Percentiles rank a stretch among this genome's conserved stretches.
phyloP scores from a whole-genome alignment of 2,113 vertebrate species.

The Pterocles burchelli region DNA sequence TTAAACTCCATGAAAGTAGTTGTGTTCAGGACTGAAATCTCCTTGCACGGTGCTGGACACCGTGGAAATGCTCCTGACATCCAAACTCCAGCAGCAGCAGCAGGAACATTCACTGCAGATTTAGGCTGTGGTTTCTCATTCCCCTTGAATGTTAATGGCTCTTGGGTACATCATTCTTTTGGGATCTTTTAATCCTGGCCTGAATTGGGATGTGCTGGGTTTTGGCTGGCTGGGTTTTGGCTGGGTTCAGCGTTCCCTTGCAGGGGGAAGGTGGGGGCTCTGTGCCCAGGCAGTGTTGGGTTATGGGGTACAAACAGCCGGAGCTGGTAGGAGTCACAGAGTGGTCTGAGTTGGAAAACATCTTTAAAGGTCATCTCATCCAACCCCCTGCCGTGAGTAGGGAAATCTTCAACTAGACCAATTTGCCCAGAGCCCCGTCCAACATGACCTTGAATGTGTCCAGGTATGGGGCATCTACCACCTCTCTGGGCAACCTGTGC shows the following conservation, averaged over 20 bases:
- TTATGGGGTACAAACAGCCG: not conserved
- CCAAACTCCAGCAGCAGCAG: not conserved
- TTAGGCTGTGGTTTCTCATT: not conserved
- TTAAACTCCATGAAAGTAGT: not conserved
- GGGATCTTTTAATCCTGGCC: not conserved
- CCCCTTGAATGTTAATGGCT: not conserved
- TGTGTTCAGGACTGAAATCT: not conserved
- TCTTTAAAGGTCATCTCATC: too few relatives aligned
- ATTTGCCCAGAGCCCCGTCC: too few relatives aligned
- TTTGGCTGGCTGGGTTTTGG: not conserved
- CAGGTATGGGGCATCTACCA: too few relatives aligned
- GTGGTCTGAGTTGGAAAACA: too few relatives aligned
- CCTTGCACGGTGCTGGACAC: not conserved
- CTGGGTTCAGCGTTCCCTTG: rapidly evolving
- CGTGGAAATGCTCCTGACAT: conserved; percentile 49
- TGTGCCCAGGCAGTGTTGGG: not conserved
- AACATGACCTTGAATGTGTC: too few relatives aligned
- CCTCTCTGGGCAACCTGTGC: too few relatives aligned
- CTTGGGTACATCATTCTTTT: not conserved
- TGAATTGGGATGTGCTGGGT: not conserved
- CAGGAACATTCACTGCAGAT: not conserved
- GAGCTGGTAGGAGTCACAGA: not conserved
- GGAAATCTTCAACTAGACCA: too few relatives aligned
- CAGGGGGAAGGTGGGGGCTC: not conserved
- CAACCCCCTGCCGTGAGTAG: too few relatives aligned